Evolutionary conservation across 2,888 invertebrate species (phyloP), one percentile per base, ranked within the genome.

Genomic region (Teinopalpus imperialis): DNA sequence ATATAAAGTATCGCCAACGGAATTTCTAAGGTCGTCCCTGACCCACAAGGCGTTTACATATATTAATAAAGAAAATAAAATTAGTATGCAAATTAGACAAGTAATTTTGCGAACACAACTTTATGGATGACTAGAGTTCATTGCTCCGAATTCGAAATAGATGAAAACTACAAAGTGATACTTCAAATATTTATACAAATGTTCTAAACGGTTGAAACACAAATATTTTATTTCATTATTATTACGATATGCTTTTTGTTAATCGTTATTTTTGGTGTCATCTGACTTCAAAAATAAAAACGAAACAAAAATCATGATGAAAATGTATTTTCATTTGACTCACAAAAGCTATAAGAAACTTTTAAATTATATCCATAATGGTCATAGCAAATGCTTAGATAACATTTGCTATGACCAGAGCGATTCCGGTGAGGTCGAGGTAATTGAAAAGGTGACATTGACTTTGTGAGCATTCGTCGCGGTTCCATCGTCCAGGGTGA

Each of bases 391-490:
- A n/a, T n/a, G n/a, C n/a, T n/a, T n/a, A n/a, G n/a, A n/a, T n/a
- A n/a, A n/a, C n/a, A 27, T 26, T 41, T 36, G 35, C 12, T 26
- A 16, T 21, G 9, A 13, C 2, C 18, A 24, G 23, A 29, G 34
- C 30, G 23, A 12, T 31, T 26, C 35, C 55, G 48, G 57, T 24
- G 27, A 58, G 67, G 60, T 7, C 21, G 21, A 21, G 7, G 7
- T 21, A 21, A 21, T 31, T 70, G 66, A 67, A 72, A 74, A 81
- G 79, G 79, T 81, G 82, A 83, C 86, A 83, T 83, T 85, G 83
- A 82, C 81, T 79, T 81, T 82, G 81, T 51, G 47, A 12, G 6
- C 24, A 31, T 24, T 49, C 51, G 48, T 50, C 59, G 58, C 29
- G 52, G 29, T 29, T 31, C 46, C 52, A 52, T 49, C 54, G 9